Evolutionary conservation across 1,140 invertebrate genomes (phyloP).

Genomic region (Penaeus chinensis): DNA sequence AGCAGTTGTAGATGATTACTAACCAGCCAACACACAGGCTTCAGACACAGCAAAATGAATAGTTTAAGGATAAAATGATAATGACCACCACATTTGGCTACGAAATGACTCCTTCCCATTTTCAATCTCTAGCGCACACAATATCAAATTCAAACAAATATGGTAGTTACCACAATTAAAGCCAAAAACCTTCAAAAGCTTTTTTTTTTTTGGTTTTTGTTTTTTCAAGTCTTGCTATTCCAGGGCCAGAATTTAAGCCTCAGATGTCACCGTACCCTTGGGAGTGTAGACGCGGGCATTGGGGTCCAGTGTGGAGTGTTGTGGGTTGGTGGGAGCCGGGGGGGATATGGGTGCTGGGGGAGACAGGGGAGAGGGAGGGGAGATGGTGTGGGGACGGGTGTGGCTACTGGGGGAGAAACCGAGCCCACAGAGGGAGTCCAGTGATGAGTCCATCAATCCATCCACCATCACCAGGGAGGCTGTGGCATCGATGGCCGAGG

Average conservation of each 20-base stretch:
- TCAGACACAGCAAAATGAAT: conserved; percentile 35
- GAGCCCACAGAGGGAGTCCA: conserved; percentile 73
- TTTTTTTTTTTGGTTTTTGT: too few relatives aligned
- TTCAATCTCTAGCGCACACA: background rate
- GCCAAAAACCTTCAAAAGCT: too few relatives aligned
- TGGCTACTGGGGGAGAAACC: conserved; percentile 64
- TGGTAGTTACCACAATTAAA: background rate
- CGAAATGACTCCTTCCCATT: too few relatives aligned
- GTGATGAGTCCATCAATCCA: conserved; percentile 53
- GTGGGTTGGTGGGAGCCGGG: conserved; percentile 62
- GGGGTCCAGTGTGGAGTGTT: conserved; percentile 83
- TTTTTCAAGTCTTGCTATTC: too few relatives aligned
- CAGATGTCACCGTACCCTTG: conserved; percentile 69
- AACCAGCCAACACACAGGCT: background rate
- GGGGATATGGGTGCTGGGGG: conserved; percentile 58
- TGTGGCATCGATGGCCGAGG: conserved; percentile 39
- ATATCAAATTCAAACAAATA: conserved; percentile 27
- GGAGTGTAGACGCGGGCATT: conserved; percentile 93
- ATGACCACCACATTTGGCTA: conserved; percentile 6
- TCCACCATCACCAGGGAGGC: conserved; percentile 54
- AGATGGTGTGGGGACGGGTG: conserved; percentile 54
- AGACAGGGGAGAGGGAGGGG: conserved; percentile 32
- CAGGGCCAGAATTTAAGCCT: conserved; percentile 14
- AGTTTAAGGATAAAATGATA: conserved; percentile 17
- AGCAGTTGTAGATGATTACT: background rate